A percentile compares a stretch with the other conserved stretches of the same genome.
Conservation (phyloP, 1,140 invertebrate species). For the Panagrolaimus sp. region DNA sequence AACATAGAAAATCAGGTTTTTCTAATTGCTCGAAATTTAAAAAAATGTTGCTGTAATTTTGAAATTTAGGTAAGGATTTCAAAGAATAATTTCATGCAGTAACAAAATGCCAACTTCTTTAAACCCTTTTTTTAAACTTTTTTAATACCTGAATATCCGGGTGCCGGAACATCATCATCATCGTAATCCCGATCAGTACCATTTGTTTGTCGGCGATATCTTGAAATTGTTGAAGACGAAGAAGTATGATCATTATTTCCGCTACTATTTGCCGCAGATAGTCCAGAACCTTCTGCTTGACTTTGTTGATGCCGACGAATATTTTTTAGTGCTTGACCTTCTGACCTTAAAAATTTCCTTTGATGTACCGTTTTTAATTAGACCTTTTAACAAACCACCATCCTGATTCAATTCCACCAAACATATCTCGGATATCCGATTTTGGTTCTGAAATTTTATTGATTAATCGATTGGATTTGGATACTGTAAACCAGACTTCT, state of each 20-base stretch:
- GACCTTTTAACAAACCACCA: too few species aligned
- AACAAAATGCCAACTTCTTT: too few species aligned
- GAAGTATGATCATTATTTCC: background rate
- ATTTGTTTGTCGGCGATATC: background rate
- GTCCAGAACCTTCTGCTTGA: background rate
- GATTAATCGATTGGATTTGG: too few species aligned
- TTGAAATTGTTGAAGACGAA: background rate
- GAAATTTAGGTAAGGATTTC: too few species aligned
- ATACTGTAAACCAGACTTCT: background rate
- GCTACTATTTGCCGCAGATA: background rate
- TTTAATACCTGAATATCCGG: background rate
- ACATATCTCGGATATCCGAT: background rate
- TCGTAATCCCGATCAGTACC: background rate
- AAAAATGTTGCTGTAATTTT: too few species aligned
- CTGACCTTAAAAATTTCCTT: too few species aligned
- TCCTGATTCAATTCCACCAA: background rate
- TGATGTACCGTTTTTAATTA: too few species aligned
- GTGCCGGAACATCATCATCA: background rate
- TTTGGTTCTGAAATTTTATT: background rate
- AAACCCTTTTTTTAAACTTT: too few species aligned
- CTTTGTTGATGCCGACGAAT: background rate
- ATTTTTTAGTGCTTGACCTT: constrained; percentile 13
- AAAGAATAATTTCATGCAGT: too few species aligned
- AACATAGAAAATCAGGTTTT: too few species aligned
- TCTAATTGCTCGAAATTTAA: too few species aligned